A percentile compares a stretch with the other conserved stretches of the same genome.
These are phyloP conservation scores for Macrophya annulata DNA, from an alignment of 2,888 invertebrate genomes.

Conservation along the genomic window DNA sequence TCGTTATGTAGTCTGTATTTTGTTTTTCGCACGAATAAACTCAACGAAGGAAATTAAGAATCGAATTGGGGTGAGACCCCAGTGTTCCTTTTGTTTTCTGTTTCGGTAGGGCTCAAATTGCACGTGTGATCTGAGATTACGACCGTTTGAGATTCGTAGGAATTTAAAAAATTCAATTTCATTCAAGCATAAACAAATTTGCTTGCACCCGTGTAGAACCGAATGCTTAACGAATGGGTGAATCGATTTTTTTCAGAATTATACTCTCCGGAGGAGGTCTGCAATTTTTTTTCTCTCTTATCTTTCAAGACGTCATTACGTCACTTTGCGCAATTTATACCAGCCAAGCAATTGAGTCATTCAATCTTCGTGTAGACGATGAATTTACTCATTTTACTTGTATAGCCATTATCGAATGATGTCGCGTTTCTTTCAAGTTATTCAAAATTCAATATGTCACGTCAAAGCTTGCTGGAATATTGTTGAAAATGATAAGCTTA, in stretches of 20 bases:
- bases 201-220: background rate
- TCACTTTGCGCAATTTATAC: background rate
- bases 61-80: background rate
- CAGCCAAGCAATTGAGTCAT: background rate
- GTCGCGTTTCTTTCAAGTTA: background rate
- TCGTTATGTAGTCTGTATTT: background rate
- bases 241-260: background rate
- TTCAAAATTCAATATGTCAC: background rate
- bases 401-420: background rate
- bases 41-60: constrained; percentile 21
- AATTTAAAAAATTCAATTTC: background rate
- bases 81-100: background rate
- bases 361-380: background rate
- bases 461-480: background rate
- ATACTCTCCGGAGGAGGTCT: background rate
- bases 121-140: constrained; percentile 27
- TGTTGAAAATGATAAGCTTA: constrained; percentile 2
- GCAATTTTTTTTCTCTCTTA: background rate
- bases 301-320: background rate
- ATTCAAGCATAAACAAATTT: background rate
- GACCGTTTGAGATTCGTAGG: background rate
- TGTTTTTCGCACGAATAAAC: constrained; percentile 16
- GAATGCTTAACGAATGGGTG: background rate
- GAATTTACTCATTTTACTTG: background rate
- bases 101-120: constrained; percentile 13